Conservation (phyloP, 2,797 vertebrate genomes). For the Chaunax sp. region DNA sequence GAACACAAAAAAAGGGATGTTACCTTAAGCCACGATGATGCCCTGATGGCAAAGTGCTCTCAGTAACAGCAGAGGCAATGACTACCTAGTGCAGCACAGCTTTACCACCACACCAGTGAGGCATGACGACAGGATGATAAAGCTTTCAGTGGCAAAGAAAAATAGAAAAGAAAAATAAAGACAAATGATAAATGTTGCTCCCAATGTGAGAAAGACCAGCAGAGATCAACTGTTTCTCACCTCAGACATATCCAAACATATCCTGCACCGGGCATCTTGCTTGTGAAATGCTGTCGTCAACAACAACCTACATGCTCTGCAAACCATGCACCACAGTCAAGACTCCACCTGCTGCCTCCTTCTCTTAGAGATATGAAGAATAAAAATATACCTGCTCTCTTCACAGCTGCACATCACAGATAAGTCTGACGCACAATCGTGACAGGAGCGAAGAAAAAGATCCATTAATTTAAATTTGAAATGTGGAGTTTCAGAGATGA, state of each 20-base stretch:
- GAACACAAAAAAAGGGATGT: constrained; percentile 9
- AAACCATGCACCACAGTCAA: constrained; percentile 25
- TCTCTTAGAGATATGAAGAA: constrained; percentile 47
- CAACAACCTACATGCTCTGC: constrained; percentile 48
- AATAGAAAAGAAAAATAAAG: constrained; percentile 7
- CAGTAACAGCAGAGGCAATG: constrained; percentile 6
- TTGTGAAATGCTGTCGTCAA: constrained; percentile 37
- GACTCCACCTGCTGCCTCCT: constrained; percentile 45
- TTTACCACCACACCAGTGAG: background rate
- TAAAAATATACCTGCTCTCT: constrained; percentile 56
- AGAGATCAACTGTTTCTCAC: background rate
- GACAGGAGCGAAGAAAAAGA: constrained; percentile 34
- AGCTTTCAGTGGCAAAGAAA: constrained; percentile 28
- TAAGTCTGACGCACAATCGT: constrained; percentile 52
- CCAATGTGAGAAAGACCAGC: background rate
- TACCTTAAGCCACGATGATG: constrained; percentile 4
- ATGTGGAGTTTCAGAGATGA: constrained; percentile 47
- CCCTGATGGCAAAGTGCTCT: constrained; percentile 22
- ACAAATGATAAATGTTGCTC: constrained; percentile 16
- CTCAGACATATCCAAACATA: constrained; percentile 20
- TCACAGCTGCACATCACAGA: constrained; percentile 63
- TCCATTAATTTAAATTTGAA: constrained; percentile 54
- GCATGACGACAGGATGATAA: constrained; percentile 15
- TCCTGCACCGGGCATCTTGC: constrained; percentile 18
- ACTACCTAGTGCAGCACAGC: background rate